Evolutionary conservation across 2,888 invertebrate genomes (phyloP).

Genomic region (Drosophila robusta): DNA sequence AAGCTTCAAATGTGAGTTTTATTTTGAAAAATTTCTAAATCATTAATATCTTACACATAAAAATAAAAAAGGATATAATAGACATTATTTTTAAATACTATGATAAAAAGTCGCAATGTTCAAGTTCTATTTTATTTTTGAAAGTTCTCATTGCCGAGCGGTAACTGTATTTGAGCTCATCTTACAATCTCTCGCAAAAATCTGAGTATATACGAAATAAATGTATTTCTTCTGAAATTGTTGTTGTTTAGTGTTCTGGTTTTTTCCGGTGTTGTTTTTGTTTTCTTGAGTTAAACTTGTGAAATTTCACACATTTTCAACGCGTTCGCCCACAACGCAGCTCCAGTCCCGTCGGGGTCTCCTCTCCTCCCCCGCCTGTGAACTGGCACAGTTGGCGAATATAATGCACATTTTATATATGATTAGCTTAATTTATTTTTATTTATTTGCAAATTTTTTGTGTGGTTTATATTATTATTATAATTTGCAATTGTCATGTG

Average conservation of each 20-base stretch:
- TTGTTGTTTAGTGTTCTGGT: slow-evolving; percentile 31
- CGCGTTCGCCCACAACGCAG: slow-evolving; percentile 26
- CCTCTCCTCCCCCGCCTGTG: slow-evolving; percentile 33
- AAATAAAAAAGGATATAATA: too few species aligned
- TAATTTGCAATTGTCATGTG: slow-evolving; percentile 57
- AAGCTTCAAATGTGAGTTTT: too few species aligned
- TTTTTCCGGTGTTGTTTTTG: slow-evolving; percentile 12
- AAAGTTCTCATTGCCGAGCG: too few species aligned
- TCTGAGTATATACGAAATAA: background rate
- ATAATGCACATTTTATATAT: slow-evolving; percentile 47
- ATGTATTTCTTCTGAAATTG: background rate
- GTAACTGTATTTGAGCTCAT: too few species aligned
- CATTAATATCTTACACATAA: too few species aligned
- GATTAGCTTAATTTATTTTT: slow-evolving; percentile 64
- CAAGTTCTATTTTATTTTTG: too few species aligned
- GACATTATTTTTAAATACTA: too few species aligned
- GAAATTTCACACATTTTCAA: slow-evolving; percentile 71
- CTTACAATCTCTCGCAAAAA: background rate
- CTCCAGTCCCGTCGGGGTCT: background rate
- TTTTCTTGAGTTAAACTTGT: slow-evolving; percentile 43
- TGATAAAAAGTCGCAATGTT: too few species aligned
- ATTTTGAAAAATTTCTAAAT: too few species aligned
- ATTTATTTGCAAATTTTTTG: slow-evolving; percentile 65
- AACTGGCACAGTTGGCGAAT: slow-evolving; percentile 67
- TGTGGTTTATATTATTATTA: slow-evolving; percentile 38